Conservation (phyloP, 2,797 vertebrate genomes). For the Centropyge bicolor region DNA sequence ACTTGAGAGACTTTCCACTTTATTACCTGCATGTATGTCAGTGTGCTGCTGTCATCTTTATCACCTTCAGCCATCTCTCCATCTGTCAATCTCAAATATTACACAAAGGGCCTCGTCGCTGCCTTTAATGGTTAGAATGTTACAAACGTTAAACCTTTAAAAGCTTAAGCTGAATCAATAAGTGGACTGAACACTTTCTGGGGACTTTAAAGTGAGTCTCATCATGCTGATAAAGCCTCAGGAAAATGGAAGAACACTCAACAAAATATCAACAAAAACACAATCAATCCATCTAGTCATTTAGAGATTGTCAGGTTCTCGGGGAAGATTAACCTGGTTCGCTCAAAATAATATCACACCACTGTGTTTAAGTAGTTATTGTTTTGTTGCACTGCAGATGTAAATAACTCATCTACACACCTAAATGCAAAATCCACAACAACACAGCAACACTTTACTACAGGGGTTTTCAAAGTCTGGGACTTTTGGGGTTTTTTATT, state of each 20-base stretch:
- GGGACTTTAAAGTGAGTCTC: conserved; percentile 1
- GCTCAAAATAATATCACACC: not conserved
- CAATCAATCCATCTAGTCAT: conserved; percentile 41
- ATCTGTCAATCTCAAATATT: not conserved
- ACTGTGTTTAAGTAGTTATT: not conserved
- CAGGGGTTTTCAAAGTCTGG: too few species aligned
- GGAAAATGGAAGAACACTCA: not conserved
- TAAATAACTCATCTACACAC: conserved; percentile 1
- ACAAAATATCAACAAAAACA: conserved; percentile 13
- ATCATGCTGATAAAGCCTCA: conserved; percentile 1
- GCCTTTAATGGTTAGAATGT: not conserved
- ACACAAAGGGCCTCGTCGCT: not conserved
- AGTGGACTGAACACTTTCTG: not conserved
- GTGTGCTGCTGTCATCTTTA: not conserved
- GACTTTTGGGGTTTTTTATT: too few species aligned
- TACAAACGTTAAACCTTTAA: not conserved
- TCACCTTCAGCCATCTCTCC: not conserved
- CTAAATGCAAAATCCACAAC: not conserved
- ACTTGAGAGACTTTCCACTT: not conserved
- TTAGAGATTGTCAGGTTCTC: conserved; percentile 37
- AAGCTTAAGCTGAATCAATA: conserved; percentile 15
- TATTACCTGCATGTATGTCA: not conserved
- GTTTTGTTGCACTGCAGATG: conserved; percentile 5
- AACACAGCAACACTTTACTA: not conserved
- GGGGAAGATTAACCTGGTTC: conserved; percentile 8